Base-by-base conservation (phyloP, 2,888 invertebrate species). In the Xanthia togata region DNA sequence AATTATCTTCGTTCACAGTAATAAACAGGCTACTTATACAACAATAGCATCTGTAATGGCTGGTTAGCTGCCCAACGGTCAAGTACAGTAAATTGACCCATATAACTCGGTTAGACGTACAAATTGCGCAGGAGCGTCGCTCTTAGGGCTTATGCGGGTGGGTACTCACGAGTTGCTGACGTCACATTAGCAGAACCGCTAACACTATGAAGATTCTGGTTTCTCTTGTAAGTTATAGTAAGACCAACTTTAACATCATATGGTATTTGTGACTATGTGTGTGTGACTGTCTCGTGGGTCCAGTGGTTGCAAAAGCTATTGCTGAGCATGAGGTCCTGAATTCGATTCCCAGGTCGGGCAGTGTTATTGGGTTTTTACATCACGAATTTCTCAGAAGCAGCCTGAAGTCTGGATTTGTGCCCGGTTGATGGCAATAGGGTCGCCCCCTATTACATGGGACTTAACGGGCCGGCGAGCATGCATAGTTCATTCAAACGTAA, bases 11-110 rank as follows among this genome's bases (percentile, higher is more conserved):
- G 47, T 17, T 47, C 50, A 20, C 9, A 35, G 26, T 60, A 57
- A 60, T 47, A 62, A 70, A 41, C 14, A 73, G 17, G 3, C 44
- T 69, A 44, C 41, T 50, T 55, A 73, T 38, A 63, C 44, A 70
- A 83, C 79, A 83, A 83, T 83, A 72, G 79, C 35, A 23, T 26
- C 60, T n/a, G 20, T 79, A 83, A 76, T 73, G 35, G 14, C n/a
- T 26, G 31, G 63, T 76, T 67, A 73, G 35, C n/a, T 60, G 50
- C 26, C 31, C 71, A n/a, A 41, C 79, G 82, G 82, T 82, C 82
- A 82, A 83, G 83, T 79, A 79, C 82, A 82, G 82, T 82, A 79
- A 76, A 83, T 82, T 83, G 83, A 75, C 83, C 82, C 35, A 82
- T 83, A 79, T 83, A 82, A 79, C 72, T 75, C 72, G 26, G 47